phyloP scores from a whole-genome alignment of 2,113 vertebrate species.

The Scomber colias region DNA sequence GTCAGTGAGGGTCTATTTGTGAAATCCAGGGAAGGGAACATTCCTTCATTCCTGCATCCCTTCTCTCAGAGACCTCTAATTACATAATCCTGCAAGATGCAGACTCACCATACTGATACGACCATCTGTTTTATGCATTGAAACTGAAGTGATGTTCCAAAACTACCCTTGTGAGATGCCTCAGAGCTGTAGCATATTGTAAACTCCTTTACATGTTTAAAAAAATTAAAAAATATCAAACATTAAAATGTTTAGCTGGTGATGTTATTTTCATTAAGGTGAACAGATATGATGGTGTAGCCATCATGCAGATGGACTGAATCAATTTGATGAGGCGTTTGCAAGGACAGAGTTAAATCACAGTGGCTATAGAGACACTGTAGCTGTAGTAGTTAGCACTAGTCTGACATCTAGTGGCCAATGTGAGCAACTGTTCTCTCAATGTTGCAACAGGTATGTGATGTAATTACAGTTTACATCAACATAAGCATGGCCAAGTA shows the following conservation, averaged over 20 bases:
- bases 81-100: conserved; percentile 42
- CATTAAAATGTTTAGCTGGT: background rate
- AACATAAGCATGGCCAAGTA: background rate
- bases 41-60: conserved; percentile 44
- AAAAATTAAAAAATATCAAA: background rate
- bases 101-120: conserved; percentile 14
- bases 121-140: background rate
- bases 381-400: conserved; percentile 13
- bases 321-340: background rate
- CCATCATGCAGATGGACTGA: background rate
- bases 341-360: background rate
- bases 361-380: background rate
- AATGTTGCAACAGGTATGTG: background rate
- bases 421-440: background rate
- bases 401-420: conserved; percentile 68
- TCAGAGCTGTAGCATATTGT: background rate
- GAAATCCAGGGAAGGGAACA: conserved; percentile 30
- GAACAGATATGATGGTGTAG: background rate
- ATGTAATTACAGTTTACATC: background rate
- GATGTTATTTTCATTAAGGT: no score
- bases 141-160: background rate
- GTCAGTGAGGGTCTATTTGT: conserved; percentile 36
- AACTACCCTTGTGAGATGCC: background rate
- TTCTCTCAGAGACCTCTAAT: conserved; percentile 33
- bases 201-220: background rate